Evolutionary conservation across 2,797 vertebrate species (phyloP), one percentile per base, ranked within the genome.

Genomic region (Bradypodion ventrale): DNA sequence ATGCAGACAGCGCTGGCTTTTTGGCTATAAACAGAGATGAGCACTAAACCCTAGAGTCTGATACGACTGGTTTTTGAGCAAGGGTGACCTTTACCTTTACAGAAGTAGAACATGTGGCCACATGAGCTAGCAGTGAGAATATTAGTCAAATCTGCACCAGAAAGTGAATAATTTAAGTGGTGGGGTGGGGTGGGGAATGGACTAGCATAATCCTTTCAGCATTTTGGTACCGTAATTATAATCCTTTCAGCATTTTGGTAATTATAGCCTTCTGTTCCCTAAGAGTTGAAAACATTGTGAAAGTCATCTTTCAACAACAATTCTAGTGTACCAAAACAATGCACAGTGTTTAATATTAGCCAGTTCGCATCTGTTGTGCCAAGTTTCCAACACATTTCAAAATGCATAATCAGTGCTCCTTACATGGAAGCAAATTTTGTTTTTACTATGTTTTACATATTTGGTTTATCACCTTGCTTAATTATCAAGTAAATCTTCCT

Each of bases 401-500:
- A 81, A 70, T 85, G 62, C 60, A 68, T 75, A 75, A 80, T 81
- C 62, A 80, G 42, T 75, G 73, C 16, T 49, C n/a, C 25, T 81
- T 70, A 37, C 69, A 81, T 85, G 42, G 63, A 63, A 76, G 81
- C 13, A 25, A 46, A 62, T 80, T 44, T 70, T 70, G 16, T n/a
- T 81, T 85, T 85, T 29, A 85, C 44, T 69, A 69, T 46, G 75
- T 68, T 81, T 44, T 27, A 16, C 35, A 12, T 25, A 70, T 40
- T 65, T 62, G 35, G 52, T 85, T 85, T 81, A 62, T 81, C 65
- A 25, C 73, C 27, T 40, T 25, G 65, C 65, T 81, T 85, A 76
- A 85, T 81, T 85, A 81, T 81, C 78, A 76, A 70, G 52, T 81
- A 75, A 85, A 81, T 85, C 73, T 81, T 35, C 52, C n/a, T 66